These are phyloP conservation scores for Ceryle rudis DNA, from an alignment of 2,797 vertebrate species.

Conservation along the genomic window DNA sequence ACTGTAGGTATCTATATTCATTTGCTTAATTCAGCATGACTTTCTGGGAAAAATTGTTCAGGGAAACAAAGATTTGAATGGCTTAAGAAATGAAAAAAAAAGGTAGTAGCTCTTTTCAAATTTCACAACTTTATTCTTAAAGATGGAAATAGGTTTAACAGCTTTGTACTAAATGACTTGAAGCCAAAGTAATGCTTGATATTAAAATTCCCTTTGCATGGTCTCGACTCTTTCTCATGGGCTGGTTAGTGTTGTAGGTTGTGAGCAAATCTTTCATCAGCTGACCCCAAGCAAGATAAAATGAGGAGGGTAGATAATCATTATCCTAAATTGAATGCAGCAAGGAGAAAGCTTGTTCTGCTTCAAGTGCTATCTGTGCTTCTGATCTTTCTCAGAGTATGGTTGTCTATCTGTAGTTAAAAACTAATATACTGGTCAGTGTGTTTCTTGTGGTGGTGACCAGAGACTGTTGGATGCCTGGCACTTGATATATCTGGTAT, in stretches of 20 bases:
- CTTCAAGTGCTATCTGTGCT: background rate
- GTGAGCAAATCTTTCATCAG: background rate
- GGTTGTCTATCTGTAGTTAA: background rate
- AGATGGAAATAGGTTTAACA: background rate
- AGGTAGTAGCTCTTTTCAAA: background rate
- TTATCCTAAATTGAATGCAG: background rate
- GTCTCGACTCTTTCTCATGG: background rate
- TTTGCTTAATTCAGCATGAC: background rate
- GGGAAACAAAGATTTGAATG: background rate
- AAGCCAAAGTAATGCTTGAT: background rate
- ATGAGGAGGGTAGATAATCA: background rate
- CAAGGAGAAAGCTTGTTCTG: background rate
- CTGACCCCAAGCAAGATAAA: background rate
- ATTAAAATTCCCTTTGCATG: background rate
- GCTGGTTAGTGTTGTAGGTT: background rate
- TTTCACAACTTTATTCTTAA: background rate
- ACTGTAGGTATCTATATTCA: background rate
- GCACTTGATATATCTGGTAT: background rate
- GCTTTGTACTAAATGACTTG: background rate
- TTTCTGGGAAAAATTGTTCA: background rate
- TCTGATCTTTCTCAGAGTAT: background rate
- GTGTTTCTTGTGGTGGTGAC: background rate
- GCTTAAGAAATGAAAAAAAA: background rate
- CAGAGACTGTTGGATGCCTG: background rate
- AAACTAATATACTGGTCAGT: background rate